Percentiles rank a stretch among this genome's conserved stretches.
Evolutionary conservation across 2,797 vertebrate genomes (phyloP).

Genomic region (Acipenser ruthenus): DNA sequence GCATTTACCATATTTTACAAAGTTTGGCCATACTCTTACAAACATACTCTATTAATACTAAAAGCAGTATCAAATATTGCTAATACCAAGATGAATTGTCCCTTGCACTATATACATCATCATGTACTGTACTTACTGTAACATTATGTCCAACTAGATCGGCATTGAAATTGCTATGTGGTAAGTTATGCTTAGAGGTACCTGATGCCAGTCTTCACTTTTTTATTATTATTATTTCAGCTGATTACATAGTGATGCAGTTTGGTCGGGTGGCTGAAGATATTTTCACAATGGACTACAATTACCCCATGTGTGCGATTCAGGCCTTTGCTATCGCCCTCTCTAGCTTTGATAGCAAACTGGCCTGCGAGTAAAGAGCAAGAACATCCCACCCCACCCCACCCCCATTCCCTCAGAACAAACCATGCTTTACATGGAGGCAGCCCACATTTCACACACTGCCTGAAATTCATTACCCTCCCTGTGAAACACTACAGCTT

Average conservation of each 20-base stretch:
- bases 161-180: too few species aligned
- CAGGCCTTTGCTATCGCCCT: conserved; percentile 97
- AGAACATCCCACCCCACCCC: not conserved
- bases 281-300: conserved; percentile 98
- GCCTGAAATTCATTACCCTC: not conserved
- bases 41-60: too few species aligned
- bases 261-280: conserved; percentile 96
- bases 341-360: conserved; percentile 98
- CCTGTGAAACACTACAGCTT: not conserved
- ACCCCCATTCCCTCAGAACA: too few species aligned
- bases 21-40: too few species aligned
- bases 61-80: too few species aligned
- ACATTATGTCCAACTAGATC: too few species aligned
- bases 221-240: conserved; percentile 46
- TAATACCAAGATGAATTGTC: too few species aligned
- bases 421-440: conserved; percentile 5
- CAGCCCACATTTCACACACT: not conserved
- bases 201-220: too few species aligned
- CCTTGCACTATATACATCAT: too few species aligned
- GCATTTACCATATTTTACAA: too few species aligned
- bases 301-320: conserved; percentile 96
- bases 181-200: too few species aligned
- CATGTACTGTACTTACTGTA: too few species aligned
- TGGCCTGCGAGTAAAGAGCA: conserved; percentile 85
- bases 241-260: conserved; percentile 99